Conservation (phyloP, 2,888 invertebrate species). For the Epinotia ramella region DNA sequence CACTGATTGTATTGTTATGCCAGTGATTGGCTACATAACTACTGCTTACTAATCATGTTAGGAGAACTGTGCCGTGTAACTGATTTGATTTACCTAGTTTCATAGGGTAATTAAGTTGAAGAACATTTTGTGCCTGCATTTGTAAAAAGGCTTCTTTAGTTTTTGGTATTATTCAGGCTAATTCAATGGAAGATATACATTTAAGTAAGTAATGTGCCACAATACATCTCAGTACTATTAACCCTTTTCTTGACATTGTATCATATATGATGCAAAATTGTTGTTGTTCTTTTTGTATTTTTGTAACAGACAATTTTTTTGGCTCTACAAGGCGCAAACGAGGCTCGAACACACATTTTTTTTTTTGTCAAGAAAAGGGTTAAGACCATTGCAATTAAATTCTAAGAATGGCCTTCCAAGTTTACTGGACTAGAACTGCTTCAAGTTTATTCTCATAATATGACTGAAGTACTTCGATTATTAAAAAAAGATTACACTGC, state of each 20-base stretch:
- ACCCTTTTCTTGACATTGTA: too few species aligned
- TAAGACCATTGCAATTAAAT: not conserved
- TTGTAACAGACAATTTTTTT: too few species aligned
- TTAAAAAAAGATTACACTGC: too few species aligned
- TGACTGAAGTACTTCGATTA: too few species aligned
- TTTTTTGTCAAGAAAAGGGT: too few species aligned
- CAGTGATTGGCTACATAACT: constrained; percentile 19
- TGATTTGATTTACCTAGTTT: not conserved
- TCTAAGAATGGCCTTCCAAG: not conserved
- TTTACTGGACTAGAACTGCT: too few species aligned
- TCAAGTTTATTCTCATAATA: too few species aligned
- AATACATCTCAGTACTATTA: not conserved
- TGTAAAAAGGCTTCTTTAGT: not conserved
- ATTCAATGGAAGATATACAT: constrained; percentile 55
- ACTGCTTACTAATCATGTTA: constrained; percentile 24
- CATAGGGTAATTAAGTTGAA: constrained; percentile 2
- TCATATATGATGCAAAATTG: too few species aligned
- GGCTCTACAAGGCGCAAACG: too few species aligned
- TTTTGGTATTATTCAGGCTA: not conserved
- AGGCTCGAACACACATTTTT: too few species aligned
- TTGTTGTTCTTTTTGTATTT: too few species aligned
- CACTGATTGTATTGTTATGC: constrained; percentile 31
- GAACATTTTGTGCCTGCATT: not conserved
- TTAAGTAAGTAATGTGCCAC: constrained; percentile 53
- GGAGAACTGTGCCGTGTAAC: constrained; percentile 13